phyloP scores from a whole-genome alignment of 2,888 invertebrate genomes.

The Ophonus ardosiacus region DNA sequence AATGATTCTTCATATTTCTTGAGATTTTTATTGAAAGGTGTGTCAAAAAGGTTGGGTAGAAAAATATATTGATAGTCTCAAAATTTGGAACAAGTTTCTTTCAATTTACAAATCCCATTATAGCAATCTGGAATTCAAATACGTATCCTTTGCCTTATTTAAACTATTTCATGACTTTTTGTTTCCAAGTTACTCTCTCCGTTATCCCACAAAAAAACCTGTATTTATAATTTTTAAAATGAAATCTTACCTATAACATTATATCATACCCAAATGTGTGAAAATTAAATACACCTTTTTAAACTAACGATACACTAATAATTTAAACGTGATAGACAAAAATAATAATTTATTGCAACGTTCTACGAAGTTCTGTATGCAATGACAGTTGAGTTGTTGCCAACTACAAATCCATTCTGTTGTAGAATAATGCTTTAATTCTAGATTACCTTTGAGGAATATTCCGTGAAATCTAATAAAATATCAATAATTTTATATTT shows the following conservation, averaged over 20 bases:
- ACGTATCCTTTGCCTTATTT: constrained; percentile 15
- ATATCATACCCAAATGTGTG: constrained; percentile 63
- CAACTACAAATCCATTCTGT: constrained; percentile 40
- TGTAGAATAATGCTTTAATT: constrained; percentile 27
- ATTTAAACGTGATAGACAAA: constrained; percentile 62
- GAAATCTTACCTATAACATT: constrained; percentile 57
- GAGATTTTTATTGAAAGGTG: constrained; percentile 51
- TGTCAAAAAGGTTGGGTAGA: constrained; percentile 61
- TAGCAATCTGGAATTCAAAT: constrained; percentile 12
- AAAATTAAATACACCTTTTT: constrained; percentile 54
- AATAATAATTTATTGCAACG: constrained; percentile 64
- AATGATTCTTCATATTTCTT: background rate
- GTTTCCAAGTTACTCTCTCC: constrained; percentile 48
- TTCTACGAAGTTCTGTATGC: constrained; percentile 59
- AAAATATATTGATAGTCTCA: constrained; percentile 26
- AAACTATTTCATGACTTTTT: constrained; percentile 33
- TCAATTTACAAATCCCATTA: background rate
- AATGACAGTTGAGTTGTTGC: constrained; percentile 62
- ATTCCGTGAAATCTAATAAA: background rate
- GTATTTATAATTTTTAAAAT: constrained; percentile 50
- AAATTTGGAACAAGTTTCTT: constrained; percentile 5
- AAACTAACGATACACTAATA: constrained; percentile 59
- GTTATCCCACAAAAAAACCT: constrained; percentile 56
- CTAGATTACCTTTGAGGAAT: background rate
- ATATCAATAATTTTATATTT: background rate